A percentile compares a stretch with the other conserved stretches of the same genome.
phyloP scores from a whole-genome alignment of 1,140 invertebrate species.

The Nephila pilipes region DNA sequence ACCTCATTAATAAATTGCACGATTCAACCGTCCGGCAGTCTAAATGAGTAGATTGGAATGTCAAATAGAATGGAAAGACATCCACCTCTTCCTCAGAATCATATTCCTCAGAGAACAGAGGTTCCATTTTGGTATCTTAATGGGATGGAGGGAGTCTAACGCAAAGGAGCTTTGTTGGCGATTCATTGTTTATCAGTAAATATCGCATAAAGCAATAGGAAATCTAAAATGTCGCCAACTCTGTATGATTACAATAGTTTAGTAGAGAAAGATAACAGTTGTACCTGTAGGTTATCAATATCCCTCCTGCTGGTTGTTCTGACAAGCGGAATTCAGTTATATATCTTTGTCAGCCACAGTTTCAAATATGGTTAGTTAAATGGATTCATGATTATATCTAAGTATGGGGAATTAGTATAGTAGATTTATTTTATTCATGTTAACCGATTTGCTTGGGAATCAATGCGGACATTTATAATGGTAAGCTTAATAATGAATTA shows the following conservation, averaged over 20 bases:
- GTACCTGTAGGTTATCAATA: constrained; percentile 3
- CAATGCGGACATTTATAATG: too few species aligned
- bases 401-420: too few species aligned
- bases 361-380: neutral
- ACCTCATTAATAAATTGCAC: constrained; percentile 29
- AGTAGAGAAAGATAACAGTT: constrained; percentile 29
- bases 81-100: neutral
- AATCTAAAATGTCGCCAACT: neutral
- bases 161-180: neutral
- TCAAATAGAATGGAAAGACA: constrained; percentile 33
- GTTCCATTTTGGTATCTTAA: neutral
- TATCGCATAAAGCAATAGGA: neutral
- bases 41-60: constrained; percentile 39
- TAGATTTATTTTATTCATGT: too few species aligned
- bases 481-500: too few species aligned
- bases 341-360: neutral
- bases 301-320: neutral
- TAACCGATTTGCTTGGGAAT: too few species aligned
- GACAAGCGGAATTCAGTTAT: neutral
- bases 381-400: neutral
- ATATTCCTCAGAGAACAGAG: constrained; percentile 11
- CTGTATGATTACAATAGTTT: neutral
- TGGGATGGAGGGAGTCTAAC: neutral
- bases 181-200: constrained; percentile 30
- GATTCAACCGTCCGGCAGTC: neutral